Evolutionary conservation across 2,113 vertebrate species (phyloP).

Genomic region (Mesocricetus auratus): DNA sequence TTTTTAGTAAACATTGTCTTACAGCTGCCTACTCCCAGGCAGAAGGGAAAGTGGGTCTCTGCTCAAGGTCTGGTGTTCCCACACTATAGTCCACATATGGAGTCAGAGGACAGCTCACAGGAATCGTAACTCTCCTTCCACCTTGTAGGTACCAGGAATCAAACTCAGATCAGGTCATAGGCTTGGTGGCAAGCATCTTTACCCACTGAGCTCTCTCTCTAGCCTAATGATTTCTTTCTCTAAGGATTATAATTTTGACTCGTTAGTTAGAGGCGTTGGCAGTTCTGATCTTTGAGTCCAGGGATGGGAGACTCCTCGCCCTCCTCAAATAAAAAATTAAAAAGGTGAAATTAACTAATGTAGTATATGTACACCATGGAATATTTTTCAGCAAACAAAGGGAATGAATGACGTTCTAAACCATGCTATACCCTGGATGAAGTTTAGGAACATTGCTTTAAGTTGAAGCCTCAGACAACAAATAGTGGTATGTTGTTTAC

Average conservation of each 20-base stretch:
- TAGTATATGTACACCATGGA: not conserved
- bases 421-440: not conserved
- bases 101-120: not conserved
- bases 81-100: not conserved
- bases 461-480: not conserved
- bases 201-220: too few species aligned
- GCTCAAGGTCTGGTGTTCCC: too few species aligned
- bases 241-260: constrained; percentile 7
- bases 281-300: not conserved
- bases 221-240: not conserved
- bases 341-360: not conserved
- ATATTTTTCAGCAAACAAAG: not conserved
- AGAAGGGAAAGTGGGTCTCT: too few species aligned
- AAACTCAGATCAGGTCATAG: not conserved
- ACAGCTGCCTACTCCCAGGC: too few species aligned
- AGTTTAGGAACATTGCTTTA: not conserved
- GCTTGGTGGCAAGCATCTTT: not conserved
- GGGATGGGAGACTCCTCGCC: too few species aligned
- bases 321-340: not conserved
- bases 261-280: not conserved
- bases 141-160: not conserved
- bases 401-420: not conserved
- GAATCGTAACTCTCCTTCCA: not conserved
- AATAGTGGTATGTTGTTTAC: not conserved
- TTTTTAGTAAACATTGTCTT: too few species aligned